Percentiles rank a stretch among this genome's conserved stretches.
These are phyloP conservation scores for Sinodicranocentrus sp. DNA, from an alignment of 2,888 invertebrate genomes.

Conservation along the genomic window DNA sequence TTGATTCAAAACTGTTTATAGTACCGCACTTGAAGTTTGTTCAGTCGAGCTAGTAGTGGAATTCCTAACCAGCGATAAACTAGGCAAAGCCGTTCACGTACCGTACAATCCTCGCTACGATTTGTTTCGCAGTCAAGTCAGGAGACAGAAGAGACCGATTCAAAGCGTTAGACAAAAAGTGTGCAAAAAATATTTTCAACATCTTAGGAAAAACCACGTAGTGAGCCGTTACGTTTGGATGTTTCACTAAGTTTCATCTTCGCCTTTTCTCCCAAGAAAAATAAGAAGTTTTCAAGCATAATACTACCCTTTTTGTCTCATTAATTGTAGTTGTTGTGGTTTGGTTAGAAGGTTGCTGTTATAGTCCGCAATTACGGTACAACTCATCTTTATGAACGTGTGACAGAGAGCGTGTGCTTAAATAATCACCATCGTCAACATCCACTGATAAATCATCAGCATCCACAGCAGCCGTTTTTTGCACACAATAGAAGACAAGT, in stretches of 20 bases:
- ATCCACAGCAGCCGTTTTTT: background rate
- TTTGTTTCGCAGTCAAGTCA: background rate
- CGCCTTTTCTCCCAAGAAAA: background rate
- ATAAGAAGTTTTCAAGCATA: slow-evolving; percentile 16
- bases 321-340: slow-evolving; percentile 56
- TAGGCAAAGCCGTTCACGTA: too few species aligned
- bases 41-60: background rate
- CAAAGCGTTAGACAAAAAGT: background rate
- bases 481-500: background rate
- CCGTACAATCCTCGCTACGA: background rate
- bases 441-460: slow-evolving; percentile 23
- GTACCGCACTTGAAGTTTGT: background rate
- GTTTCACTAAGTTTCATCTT: background rate
- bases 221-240: slow-evolving; percentile 19
- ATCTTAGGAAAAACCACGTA: slow-evolving; percentile 25
- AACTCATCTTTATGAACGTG: slow-evolving; percentile 1
- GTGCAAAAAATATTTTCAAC: background rate
- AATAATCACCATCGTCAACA: slow-evolving; percentile 30
- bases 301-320: slow-evolving; percentile 3
- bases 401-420: slow-evolving; percentile 32
- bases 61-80: slow-evolving; percentile 21
- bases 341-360: slow-evolving; percentile 25
- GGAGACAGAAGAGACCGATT: background rate
- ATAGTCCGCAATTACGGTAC: slow-evolving; percentile 35
- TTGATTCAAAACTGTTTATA: slow-evolving; percentile 3